Conservation (phyloP, 1,140 invertebrate genomes). For the Oedothorax gibbosus region DNA sequence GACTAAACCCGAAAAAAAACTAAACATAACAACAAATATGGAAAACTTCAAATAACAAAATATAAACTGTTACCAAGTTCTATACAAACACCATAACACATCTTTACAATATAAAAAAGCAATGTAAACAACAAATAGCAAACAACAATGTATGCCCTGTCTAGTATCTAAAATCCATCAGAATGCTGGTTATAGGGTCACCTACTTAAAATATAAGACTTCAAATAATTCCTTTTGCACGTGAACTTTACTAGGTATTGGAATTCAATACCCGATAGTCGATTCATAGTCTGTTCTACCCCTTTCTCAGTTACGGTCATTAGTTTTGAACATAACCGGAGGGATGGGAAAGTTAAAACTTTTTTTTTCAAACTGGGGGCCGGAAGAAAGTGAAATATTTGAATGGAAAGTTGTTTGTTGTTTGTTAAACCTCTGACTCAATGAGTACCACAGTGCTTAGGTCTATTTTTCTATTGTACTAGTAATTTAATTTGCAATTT, state of each 20-base stretch:
- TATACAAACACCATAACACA: too few relatives aligned
- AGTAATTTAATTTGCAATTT: too few relatives aligned
- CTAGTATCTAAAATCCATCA: conserved; percentile 35
- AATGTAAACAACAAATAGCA: not conserved
- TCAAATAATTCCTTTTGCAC: conserved; percentile 32
- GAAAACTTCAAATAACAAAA: too few relatives aligned
- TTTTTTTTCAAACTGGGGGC: conserved; percentile 12
- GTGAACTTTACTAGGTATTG: conserved; percentile 34
- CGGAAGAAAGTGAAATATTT: not conserved
- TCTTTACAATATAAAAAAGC: too few relatives aligned
- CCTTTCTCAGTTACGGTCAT: conserved; percentile 46
- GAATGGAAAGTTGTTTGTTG: not conserved
- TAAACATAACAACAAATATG: too few relatives aligned
- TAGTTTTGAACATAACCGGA: conserved; percentile 42
- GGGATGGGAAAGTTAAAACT: not conserved
- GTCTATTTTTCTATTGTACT: too few relatives aligned
- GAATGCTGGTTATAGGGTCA: conserved; percentile 7
- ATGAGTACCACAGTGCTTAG: not conserved
- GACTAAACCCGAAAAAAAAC: too few relatives aligned
- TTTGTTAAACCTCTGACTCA: not conserved
- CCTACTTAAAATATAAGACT: conserved; percentile 53
- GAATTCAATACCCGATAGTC: conserved; percentile 49
- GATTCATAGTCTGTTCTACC: not conserved
- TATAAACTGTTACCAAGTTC: too few relatives aligned
- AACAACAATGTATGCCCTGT: not conserved